Evolutionary conservation across 1,140 invertebrate species (phyloP).

Genomic region (Vanessa atalanta): DNA sequence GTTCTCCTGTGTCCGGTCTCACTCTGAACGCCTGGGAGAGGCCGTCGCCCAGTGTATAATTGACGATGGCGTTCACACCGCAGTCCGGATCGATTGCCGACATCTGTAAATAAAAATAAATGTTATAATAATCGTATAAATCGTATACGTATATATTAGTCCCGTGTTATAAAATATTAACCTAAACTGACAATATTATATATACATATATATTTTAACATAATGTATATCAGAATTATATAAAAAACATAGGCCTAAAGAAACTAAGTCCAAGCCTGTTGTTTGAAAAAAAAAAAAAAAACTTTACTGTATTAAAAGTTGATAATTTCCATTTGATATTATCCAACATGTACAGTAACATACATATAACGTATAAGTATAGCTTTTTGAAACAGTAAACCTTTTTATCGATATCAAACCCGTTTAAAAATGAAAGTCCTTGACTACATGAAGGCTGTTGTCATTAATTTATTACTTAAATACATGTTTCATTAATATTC

Average conservation of each 20-base stretch:
- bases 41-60: constrained; percentile 92
- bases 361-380: too few species aligned
- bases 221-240: too few species aligned
- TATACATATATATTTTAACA: too few species aligned
- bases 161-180: too few species aligned
- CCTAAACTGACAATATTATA: too few species aligned
- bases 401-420: constrained; percentile 2
- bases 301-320: too few species aligned
- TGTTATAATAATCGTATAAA: background rate
- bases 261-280: too few species aligned
- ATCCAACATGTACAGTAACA: too few species aligned
- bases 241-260: too few species aligned
- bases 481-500: constrained; percentile 22
- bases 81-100: constrained; percentile 96
- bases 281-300: too few species aligned
- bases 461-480: constrained; percentile 10
- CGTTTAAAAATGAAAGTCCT: constrained; percentile 4
- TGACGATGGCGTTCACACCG: constrained; percentile 96
- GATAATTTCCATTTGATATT: too few species aligned
- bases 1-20: constrained; percentile 90
- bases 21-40: constrained; percentile 89
- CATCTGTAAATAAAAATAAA: constrained; percentile 84
- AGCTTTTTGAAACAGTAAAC: background rate
- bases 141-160: too few species aligned
- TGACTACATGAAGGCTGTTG: background rate